A percentile compares a stretch with the other conserved stretches of the same genome.
phyloP scores from a whole-genome alignment of 2,113 vertebrate species.

The Miniopterus natalensis region DNA sequence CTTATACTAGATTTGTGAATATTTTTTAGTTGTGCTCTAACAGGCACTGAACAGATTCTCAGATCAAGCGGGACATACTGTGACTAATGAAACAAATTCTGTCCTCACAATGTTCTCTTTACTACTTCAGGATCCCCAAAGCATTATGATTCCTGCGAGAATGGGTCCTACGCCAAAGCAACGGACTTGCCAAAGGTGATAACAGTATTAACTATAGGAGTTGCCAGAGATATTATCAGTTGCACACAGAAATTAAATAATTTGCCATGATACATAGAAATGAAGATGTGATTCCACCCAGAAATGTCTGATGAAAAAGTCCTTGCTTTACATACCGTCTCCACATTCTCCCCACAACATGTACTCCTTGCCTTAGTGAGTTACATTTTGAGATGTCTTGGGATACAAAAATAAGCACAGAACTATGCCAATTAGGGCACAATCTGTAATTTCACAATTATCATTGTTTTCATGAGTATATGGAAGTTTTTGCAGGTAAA shows the following conservation, averaged over 20 bases:
- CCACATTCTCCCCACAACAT: background rate
- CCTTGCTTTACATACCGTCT: background rate
- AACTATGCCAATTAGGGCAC: background rate
- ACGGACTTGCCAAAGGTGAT: background rate
- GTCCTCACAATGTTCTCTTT: background rate
- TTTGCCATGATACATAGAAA: background rate
- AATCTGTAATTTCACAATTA: background rate
- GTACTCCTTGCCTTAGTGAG: background rate
- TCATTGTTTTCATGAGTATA: background rate
- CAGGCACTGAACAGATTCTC: background rate
- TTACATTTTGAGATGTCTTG: conserved; percentile 6
- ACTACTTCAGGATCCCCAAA: background rate
- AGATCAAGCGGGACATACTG: background rate
- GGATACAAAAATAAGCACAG: background rate
- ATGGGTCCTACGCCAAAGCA: background rate
- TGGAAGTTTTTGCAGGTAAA: conserved; percentile 2
- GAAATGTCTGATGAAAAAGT: background rate
- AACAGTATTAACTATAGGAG: background rate
- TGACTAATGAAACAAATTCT: background rate
- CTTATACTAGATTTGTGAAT: background rate
- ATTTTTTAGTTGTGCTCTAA: background rate
- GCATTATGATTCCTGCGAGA: background rate
- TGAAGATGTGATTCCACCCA: background rate
- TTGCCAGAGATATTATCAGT: background rate
- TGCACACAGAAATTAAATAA: background rate